Percentiles rank a stretch among this genome's conserved stretches.
Conservation (phyloP, 1,140 invertebrate species). For the Euschistus heros region DNA sequence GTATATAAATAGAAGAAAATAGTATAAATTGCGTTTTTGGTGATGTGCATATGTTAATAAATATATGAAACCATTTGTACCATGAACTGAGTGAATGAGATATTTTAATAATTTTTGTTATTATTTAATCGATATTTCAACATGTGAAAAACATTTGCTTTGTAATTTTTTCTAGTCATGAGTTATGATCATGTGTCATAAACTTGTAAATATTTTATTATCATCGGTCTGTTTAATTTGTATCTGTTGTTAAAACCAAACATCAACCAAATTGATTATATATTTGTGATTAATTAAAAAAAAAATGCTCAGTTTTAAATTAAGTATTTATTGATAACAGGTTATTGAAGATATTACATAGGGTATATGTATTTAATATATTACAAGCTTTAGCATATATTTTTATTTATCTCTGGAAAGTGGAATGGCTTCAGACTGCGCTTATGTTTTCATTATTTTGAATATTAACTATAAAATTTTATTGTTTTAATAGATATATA, state of each 20-base stretch:
- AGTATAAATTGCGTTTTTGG: too few relatives aligned
- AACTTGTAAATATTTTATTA: constrained; percentile 8
- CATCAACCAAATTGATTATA: constrained; percentile 7
- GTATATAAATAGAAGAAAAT: too few relatives aligned
- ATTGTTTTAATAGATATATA: constrained; percentile 7
- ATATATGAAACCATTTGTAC: too few relatives aligned
- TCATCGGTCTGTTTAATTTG: not conserved
- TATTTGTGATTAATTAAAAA: not conserved
- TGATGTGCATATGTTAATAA: too few relatives aligned
- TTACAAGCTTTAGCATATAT: constrained; percentile 10
- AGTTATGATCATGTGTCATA: not conserved
- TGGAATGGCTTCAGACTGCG: not conserved
- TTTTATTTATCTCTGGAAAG: constrained; percentile 2
- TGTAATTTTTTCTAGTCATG: constrained; percentile 10
- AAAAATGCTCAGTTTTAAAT: constrained; percentile 11
- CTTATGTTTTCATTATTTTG: not conserved
- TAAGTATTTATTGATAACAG: not conserved
- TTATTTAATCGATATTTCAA: too few relatives aligned
- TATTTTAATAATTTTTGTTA: too few relatives aligned
- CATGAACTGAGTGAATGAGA: too few relatives aligned
- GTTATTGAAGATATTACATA: not conserved
- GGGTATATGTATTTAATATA: too few relatives aligned
- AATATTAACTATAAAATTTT: not conserved
- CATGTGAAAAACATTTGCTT: too few relatives aligned
- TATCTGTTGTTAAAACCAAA: constrained; percentile 6